Evolutionary conservation across 2,888 invertebrate genomes (phyloP).

Genomic region (Acleris sparsana): DNA sequence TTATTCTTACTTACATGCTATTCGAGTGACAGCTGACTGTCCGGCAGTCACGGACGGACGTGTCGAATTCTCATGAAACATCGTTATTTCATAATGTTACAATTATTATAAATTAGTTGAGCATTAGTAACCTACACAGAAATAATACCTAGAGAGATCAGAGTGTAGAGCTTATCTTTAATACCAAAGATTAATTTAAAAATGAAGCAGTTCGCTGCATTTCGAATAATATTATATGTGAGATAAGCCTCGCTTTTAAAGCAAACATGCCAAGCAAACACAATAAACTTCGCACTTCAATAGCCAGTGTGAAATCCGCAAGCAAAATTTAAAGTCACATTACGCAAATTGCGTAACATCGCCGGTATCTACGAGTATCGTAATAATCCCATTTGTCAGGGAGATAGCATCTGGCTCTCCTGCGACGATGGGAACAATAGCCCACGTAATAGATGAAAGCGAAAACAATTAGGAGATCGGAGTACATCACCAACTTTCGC

Average conservation of each 20-base stretch:
- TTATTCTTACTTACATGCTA: constrained; percentile 37
- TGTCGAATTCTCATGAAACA: constrained; percentile 43
- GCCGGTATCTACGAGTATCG: constrained; percentile 53
- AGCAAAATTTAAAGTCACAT: constrained; percentile 54
- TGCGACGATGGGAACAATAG: constrained; percentile 61
- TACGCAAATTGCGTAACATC: constrained; percentile 66
- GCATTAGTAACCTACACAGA: not conserved
- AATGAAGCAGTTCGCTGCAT: no score
- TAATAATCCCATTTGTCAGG: constrained; percentile 72
- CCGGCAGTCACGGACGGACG: constrained; percentile 32
- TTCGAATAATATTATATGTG: not conserved
- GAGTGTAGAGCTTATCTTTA: no score
- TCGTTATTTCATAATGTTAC: constrained; percentile 28
- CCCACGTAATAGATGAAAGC: constrained; percentile 69
- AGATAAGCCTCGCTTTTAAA: not conserved
- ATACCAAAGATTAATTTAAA: no score
- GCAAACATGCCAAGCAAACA: constrained; percentile 5
- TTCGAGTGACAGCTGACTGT: constrained; percentile 42
- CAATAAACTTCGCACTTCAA: constrained; percentile 16
- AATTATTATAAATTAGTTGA: constrained; percentile 5
- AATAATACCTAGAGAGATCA: no score
- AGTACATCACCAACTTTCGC: constrained; percentile 66
- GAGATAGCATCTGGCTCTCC: constrained; percentile 64
- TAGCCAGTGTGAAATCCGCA: constrained; percentile 42
- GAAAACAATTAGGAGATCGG: constrained; percentile 74